Base-by-base conservation (phyloP, 2,888 invertebrate genomes). In the Tetragonula carbonaria region DNA sequence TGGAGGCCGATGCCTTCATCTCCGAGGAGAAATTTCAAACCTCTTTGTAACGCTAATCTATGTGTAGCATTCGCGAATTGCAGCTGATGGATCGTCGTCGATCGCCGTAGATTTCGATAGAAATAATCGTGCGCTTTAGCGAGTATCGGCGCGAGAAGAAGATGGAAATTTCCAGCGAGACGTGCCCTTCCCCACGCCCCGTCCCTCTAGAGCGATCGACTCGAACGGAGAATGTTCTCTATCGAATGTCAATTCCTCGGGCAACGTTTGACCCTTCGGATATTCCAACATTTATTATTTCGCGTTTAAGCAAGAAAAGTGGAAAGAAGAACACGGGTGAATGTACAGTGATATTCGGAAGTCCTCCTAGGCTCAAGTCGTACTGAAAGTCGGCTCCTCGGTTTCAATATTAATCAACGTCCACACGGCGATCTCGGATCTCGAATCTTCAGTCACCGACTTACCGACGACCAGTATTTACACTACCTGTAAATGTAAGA, bases 401-500 rank as follows among this genome's bases (percentile, higher is more conserved):
- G 38, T 38, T 38, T 74, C 21, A 59, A 74, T 50, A 59, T 68
- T 38, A 53, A n/a, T 53, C 11, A n/a, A 50, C 80, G 67, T 80
- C 67, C 80, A 59, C 8, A 51, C 53, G 45, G 13, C 59, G 45
- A 66, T 67, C 50, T 65, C 57, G 65, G 63, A 45, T 53, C 28
- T 63, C 50, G 55, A 53, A 28, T 65, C 38, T 62, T 28, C 57
- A 38, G 13, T 70, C 57, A 28, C 38, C 74, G n/a, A 65, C 38
- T 57, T 57, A 28, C 28, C 28, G 2, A 57, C 72, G 71, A 84
- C 33, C 59, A 74, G 57, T 81, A 73, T 81, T 87, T 73, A 78
- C 67, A 28, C 28, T 50, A 73, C 85, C 75, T 79, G 78, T 86
- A 80, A 87, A 53, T 88, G 86, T 90, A 87, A 80, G 85, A 82